Percentiles rank a stretch among this genome's conserved stretches.
Conservation (phyloP, 1,140 invertebrate genomes). For the Drosophila funebris region DNA sequence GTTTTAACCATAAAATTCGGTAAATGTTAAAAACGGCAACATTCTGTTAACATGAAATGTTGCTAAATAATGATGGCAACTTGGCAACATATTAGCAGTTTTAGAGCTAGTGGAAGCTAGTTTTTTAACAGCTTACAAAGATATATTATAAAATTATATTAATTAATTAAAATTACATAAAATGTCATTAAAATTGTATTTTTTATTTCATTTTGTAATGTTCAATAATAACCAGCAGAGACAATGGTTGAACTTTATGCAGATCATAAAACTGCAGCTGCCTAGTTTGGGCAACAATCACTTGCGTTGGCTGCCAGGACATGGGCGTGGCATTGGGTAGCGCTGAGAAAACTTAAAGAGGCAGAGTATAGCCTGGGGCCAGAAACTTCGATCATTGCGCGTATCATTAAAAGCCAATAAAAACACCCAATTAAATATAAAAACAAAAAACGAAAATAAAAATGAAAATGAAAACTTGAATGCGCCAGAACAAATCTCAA, state of each 20-base stretch:
- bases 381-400: slow-evolving; percentile 76
- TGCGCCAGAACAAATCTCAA: slow-evolving; percentile 73
- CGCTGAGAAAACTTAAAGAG: slow-evolving; percentile 38
- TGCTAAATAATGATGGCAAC: slow-evolving; percentile 15
- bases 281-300: slow-evolving; percentile 70
- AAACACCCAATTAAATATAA: slow-evolving; percentile 81
- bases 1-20: no score
- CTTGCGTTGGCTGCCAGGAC: slow-evolving; percentile 29
- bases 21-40: slow-evolving; percentile 4
- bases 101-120: slow-evolving; percentile 7
- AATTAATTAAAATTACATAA: slow-evolving; percentile 2
- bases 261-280: slow-evolving; percentile 57
- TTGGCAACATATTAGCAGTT: neutral
- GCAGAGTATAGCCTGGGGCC: slow-evolving; percentile 60
- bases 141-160: neutral
- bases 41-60: slow-evolving; percentile 27
- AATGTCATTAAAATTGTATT: no score
- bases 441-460: slow-evolving; percentile 26
- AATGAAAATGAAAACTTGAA: slow-evolving; percentile 31
- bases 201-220: no score
- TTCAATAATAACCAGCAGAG: no score
- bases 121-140: neutral
- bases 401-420: slow-evolving; percentile 83
- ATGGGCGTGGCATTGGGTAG: slow-evolving; percentile 56
- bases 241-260: slow-evolving; percentile 74